Conservation (phyloP, 2,888 invertebrate species). For the Heterodera filipjevi region DNA sequence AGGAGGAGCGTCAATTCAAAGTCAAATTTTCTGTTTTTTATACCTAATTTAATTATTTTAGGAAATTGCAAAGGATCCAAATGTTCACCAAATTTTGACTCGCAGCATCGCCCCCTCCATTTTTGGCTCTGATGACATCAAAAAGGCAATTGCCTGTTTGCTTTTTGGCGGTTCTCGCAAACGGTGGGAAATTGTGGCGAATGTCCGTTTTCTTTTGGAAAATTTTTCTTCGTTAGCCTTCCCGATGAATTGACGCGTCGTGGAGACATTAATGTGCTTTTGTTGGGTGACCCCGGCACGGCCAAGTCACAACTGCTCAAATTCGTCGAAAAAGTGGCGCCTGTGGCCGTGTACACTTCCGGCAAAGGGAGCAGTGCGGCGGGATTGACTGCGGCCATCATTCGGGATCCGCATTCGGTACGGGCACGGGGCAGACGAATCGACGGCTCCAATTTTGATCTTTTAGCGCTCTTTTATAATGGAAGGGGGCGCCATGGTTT, state of each 20-base stretch:
- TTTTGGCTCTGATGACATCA: constrained; percentile 89
- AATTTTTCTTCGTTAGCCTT: constrained; percentile 69
- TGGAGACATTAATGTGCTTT: constrained; percentile 91
- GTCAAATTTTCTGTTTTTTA: constrained; percentile 19
- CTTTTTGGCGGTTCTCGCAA: constrained; percentile 83
- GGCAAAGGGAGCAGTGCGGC: constrained; percentile 99
- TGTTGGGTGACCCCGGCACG: constrained; percentile 97
- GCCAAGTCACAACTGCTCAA: constrained; percentile 98
- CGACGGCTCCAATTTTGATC: not conserved
- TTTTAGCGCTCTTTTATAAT: constrained; percentile 59
- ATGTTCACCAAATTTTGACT: constrained; percentile 85
- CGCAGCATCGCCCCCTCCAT: constrained; percentile 95
- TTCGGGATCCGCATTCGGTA: constrained; percentile 87
- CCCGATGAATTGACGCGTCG: constrained; percentile 93
- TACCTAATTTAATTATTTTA: too few relatives aligned
- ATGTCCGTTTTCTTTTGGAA: too few relatives aligned
- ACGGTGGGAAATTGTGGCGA: too few relatives aligned
- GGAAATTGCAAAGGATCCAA: constrained; percentile 77
- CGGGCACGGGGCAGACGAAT: constrained; percentile 65
- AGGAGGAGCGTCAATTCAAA: constrained; percentile 59
- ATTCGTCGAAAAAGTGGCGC: constrained; percentile 82
- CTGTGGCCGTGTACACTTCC: constrained; percentile 79
- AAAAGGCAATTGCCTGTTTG: constrained; percentile 91
- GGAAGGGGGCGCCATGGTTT: constrained; percentile 90
- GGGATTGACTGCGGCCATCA: constrained; percentile 95